A percentile compares a stretch with the other conserved stretches of the same genome.
phyloP scores from a whole-genome alignment of 2,113 vertebrate genomes.

The Numida meleagris region DNA sequence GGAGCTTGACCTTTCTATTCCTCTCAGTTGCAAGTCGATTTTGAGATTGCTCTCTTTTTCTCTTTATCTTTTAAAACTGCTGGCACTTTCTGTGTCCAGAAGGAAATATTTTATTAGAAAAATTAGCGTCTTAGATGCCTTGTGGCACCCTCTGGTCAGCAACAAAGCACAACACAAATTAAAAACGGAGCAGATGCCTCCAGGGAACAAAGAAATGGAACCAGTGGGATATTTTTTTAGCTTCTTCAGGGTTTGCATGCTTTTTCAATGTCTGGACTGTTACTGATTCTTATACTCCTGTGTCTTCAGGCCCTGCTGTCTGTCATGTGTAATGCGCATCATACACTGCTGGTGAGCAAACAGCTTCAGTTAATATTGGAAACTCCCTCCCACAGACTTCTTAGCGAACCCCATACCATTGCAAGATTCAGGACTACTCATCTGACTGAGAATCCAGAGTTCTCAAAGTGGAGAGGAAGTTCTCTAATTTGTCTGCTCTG shows the following conservation, averaged over 20 bases:
- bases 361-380: not conserved
- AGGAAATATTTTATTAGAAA: constrained; percentile 51
- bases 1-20: constrained; percentile 58
- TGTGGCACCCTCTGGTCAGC: not conserved
- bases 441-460: not conserved
- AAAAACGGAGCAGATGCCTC: not conserved
- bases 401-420: not conserved
- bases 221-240: not conserved
- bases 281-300: not conserved
- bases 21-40: constrained; percentile 37
- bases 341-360: not conserved
- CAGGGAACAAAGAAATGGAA: constrained; percentile 21
- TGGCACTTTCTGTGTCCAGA: constrained; percentile 2
- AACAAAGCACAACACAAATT: constrained; percentile 47
- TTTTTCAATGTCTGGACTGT: constrained; percentile 25
- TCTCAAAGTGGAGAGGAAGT: not conserved
- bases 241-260: not conserved
- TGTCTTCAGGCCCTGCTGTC: constrained; percentile 42
- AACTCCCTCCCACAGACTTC: not conserved
- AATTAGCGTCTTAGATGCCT: constrained; percentile 15
- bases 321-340: constrained; percentile 15
- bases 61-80: not conserved
- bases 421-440: not conserved
- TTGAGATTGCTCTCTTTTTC: constrained; percentile 25
- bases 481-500: not conserved